phyloP scores from a whole-genome alignment of 2,113 vertebrate species.

The Malurus melanocephalus region DNA sequence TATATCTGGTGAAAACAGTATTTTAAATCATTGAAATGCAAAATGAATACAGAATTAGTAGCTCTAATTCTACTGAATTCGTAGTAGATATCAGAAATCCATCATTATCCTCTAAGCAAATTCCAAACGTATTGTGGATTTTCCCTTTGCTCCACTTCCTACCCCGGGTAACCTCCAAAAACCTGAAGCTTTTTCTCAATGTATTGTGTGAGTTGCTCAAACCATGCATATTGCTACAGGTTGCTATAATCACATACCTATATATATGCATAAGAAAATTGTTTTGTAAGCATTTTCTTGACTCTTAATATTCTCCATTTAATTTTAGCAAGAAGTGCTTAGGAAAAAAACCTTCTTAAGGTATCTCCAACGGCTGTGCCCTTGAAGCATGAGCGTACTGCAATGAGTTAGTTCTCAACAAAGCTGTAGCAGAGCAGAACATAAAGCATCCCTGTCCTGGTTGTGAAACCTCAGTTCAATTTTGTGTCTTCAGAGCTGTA shows the following conservation, averaged over 20 bases:
- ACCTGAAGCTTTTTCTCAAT: background rate
- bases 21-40: slow-evolving; percentile 3
- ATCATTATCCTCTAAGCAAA: background rate
- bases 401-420: background rate
- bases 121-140: background rate
- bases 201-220: background rate
- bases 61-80: background rate
- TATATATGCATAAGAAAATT: too few species aligned
- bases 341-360: background rate
- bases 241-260: background rate
- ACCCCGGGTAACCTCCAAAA: background rate
- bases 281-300: too few species aligned
- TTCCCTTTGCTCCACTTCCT: background rate
- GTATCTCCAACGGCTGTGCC: background rate
- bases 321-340: background rate
- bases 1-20: background rate
- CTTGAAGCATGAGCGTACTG: background rate
- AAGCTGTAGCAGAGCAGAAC: background rate
- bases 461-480: background rate
- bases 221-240: background rate
- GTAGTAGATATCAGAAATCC: background rate
- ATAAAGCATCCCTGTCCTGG: background rate
- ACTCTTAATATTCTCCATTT: background rate
- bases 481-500: background rate
- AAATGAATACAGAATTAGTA: background rate